Evolutionary conservation across 2,797 vertebrate species (phyloP).

Genomic region (Sylvilagus floridanus): DNA sequence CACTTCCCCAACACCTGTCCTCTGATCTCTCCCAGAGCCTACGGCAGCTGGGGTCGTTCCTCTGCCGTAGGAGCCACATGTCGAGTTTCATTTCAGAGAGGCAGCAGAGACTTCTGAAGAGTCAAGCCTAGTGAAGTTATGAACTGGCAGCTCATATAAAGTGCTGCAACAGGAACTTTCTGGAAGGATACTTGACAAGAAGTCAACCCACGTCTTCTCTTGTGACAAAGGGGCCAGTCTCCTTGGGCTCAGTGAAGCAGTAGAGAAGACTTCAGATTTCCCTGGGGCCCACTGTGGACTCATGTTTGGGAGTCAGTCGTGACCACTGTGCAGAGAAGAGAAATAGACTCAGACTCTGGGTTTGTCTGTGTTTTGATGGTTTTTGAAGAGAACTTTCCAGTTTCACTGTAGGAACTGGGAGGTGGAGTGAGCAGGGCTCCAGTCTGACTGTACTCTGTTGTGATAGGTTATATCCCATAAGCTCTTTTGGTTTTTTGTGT

Average conservation of each 20-base stretch:
- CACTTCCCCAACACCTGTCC: slow-evolving; percentile 9
- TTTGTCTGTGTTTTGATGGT: background rate
- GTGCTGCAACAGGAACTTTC: background rate
- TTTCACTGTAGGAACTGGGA: background rate
- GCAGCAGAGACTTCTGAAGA: slow-evolving; percentile 25
- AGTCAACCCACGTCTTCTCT: slow-evolving; percentile 26
- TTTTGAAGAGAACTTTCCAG: slow-evolving; percentile 22
- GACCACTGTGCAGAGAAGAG: slow-evolving; percentile 2
- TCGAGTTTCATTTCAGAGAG: background rate
- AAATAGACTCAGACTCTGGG: background rate
- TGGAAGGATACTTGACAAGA: slow-evolving; percentile 42
- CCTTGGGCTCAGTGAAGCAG: slow-evolving; percentile 7
- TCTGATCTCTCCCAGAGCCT: background rate
- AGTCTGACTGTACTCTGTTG: slow-evolving; percentile 15
- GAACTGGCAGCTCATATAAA: background rate
- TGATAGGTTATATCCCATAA: slow-evolving; percentile 39
- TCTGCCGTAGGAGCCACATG: background rate
- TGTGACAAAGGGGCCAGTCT: background rate
- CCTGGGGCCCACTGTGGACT: background rate
- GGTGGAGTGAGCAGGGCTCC: background rate
- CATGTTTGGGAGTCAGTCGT: background rate
- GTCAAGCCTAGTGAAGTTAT: background rate
- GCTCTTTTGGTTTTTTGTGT: slow-evolving; percentile 33
- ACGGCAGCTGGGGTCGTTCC: background rate
- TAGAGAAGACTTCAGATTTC: background rate